Percentiles rank a stretch among this genome's conserved stretches.
Evolutionary conservation across 92 coral and sea anemone species (phyloP).

Genomic region (Phenganax stokvisi): DNA sequence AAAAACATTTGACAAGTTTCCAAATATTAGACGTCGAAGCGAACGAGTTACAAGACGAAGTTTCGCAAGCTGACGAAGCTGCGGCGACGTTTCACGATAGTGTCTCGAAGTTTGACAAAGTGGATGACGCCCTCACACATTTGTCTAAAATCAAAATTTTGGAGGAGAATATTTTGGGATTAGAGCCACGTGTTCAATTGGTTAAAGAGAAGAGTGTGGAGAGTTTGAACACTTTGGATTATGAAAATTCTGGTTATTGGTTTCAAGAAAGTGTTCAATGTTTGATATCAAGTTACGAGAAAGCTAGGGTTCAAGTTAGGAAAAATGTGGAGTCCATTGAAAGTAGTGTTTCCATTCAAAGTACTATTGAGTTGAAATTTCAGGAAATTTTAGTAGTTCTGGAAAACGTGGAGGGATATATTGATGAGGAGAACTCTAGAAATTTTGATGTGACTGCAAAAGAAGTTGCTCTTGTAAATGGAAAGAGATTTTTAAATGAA

Average conservation of each 20-base stretch:
- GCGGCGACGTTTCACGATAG: slow-evolving; percentile 36
- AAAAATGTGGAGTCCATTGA: slow-evolving; percentile 47
- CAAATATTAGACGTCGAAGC: slow-evolving; percentile 39
- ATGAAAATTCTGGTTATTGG: slow-evolving; percentile 33
- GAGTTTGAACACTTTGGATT: slow-evolving; percentile 10
- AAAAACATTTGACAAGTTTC: slow-evolving; percentile 23
- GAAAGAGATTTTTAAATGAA: slow-evolving; percentile 19
- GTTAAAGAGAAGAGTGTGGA: slow-evolving; percentile 28
- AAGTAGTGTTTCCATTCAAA: slow-evolving; percentile 41
- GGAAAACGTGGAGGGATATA: slow-evolving; percentile 24
- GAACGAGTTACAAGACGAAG: slow-evolving; percentile 34
- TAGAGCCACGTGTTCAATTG: slow-evolving; percentile 16
- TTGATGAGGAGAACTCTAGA: slow-evolving; percentile 38
- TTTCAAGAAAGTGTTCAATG: slow-evolving; percentile 31
- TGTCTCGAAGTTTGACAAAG: slow-evolving; percentile 32
- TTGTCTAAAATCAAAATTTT: slow-evolving; percentile 14
- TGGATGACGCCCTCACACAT: neutral
- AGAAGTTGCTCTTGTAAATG: slow-evolving; percentile 34
- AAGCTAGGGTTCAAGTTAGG: slow-evolving; percentile 51
- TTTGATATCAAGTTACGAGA: slow-evolving; percentile 38
- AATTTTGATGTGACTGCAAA: slow-evolving; percentile 47
- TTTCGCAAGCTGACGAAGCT: slow-evolving; percentile 35
- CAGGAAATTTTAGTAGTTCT: slow-evolving; percentile 17
- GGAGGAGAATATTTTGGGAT: slow-evolving; percentile 11
- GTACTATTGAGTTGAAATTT: slow-evolving; percentile 47